Base-by-base conservation (phyloP, 2,113 vertebrate genomes). In the Peromyscus leucopus region DNA sequence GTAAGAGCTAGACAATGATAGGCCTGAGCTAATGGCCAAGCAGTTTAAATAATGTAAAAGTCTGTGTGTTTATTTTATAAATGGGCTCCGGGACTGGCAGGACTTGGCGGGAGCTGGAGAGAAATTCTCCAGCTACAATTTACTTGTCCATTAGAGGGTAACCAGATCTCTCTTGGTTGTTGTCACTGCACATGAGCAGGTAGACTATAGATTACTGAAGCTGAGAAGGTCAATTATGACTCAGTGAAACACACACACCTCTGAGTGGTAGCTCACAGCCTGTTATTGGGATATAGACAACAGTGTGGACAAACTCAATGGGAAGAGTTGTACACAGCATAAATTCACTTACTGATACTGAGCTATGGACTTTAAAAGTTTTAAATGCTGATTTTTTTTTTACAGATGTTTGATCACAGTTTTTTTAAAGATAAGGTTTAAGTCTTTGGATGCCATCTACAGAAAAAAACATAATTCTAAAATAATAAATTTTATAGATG, bases 401-500 rank as follows among this genome's bases (percentile, higher is more conserved):
- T 87, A 65, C 24, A 2, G 15, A 28, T 57, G 79, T 96, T 90
- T 93, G 26, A 65, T 7, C 0, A 21, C 2, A n/a, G 57, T 39
- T 74, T n/a, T 57, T 31, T 89, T 31, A 21, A 39, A 67, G 1
- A 75, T 61, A 65, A 86, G 5, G 1, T 72, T 31, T 74, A 31
- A 90, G 5, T 3, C 57, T 89, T 86, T 89, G 26, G 17, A 67
- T 55, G 39, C 9, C 5, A 39, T 88, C 5, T 59, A 1, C 3
- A 86, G 55, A 33, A 86, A n/a, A 33, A 90, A 69, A 74, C 55
- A 31, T 24, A 63, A 33, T 55, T 87, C 16, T 22, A 79, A 72
- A 88, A 55, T 89, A 96, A 96, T 92, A 5, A 63, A 42, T 79
- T 39, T 78, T 79, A 4, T 5, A 91, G 89, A 57, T 91, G 21